Evolutionary conservation across 2,797 vertebrate species (phyloP).

Genomic region (Pampus argenteus): DNA sequence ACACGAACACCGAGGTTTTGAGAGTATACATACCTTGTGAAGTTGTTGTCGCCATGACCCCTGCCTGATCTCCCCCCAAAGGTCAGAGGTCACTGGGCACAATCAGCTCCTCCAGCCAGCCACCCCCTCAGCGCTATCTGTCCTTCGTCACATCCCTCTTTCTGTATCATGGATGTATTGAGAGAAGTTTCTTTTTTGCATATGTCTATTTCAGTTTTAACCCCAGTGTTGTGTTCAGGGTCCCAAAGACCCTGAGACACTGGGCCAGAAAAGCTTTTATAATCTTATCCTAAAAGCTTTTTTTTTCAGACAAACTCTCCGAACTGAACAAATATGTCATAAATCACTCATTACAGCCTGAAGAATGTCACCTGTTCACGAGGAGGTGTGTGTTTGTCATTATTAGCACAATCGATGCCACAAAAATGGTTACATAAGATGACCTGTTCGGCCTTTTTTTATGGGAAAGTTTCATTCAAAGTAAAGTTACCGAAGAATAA

Average conservation of each 20-base stretch:
- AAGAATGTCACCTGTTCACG: too few relatives aligned
- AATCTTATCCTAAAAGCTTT: too few relatives aligned
- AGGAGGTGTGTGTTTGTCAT: too few relatives aligned
- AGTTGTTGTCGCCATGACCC: not conserved
- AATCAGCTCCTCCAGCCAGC: not conserved
- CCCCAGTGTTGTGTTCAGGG: not conserved
- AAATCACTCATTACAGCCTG: too few relatives aligned
- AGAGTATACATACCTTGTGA: not conserved
- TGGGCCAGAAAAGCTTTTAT: too few relatives aligned
- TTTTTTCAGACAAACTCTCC: too few relatives aligned
- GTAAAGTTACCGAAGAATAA: too few relatives aligned
- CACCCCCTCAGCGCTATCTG: not conserved
- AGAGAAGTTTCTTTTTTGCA: not conserved
- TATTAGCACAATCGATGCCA: too few relatives aligned
- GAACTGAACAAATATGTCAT: too few relatives aligned
- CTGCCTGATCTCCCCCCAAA: not conserved
- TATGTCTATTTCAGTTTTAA: not conserved
- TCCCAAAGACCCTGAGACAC: not conserved
- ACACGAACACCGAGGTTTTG: not conserved
- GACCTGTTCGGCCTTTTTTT: too few relatives aligned
- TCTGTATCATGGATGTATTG: slow-evolving; percentile 6
- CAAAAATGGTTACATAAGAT: too few relatives aligned
- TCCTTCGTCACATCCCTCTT: slow-evolving; percentile 24
- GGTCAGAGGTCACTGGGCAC: slow-evolving; percentile 31
- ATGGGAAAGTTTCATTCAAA: too few relatives aligned